Base-by-base conservation (phyloP, 2,113 vertebrate species). In the Circaetus cinerascens region DNA sequence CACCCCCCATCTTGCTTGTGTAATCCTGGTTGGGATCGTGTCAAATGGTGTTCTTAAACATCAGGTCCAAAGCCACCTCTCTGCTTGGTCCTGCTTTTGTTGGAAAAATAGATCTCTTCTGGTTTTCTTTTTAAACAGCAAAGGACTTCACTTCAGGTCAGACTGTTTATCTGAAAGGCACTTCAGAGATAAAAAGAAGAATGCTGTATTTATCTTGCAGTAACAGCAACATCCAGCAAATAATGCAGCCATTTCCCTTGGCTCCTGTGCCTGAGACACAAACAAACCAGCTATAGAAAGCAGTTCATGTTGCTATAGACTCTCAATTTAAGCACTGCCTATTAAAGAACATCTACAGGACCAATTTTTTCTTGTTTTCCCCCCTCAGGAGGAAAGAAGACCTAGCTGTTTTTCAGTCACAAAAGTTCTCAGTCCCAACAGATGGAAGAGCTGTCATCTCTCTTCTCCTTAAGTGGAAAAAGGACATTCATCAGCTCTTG, bases 181-280 rank as follows among this genome's bases (percentile, higher is more conserved):
- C 87, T 95, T 91, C 57, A 95, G 69, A 90, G 95, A 96, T 96
- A 95, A 96, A 95, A 93, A 92, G 81, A 86, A 96, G 83, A 96
- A 95, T 80, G 77, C 91, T 78, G 53, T 81, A 92, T 98, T 97
- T 96, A 97, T 97, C 92, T 95, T 89, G 66, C 77, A 81, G 86
- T 55, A 95, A 40, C 96, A 96, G 90, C 89, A 96, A 74, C 88
- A 95, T 86, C 79, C 73, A 93, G 69, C n/a, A 36, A 96, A 90
- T 95, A 93, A 78, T 93, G 74, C 92, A 38, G 51, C 81, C 21
- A 3, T 81, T 76, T 97, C 94, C 83, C 88, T 90, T 80, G 95
- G 91, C 90, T 83, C 91, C n/a, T 19, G 22, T 66, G 77, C 60
- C 67, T 51, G 71, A 71, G 64, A 85, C 72, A 67, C 66, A 78